phyloP scores from a whole-genome alignment of 2,888 invertebrate genomes.

The Pristionchus exspectatus region DNA sequence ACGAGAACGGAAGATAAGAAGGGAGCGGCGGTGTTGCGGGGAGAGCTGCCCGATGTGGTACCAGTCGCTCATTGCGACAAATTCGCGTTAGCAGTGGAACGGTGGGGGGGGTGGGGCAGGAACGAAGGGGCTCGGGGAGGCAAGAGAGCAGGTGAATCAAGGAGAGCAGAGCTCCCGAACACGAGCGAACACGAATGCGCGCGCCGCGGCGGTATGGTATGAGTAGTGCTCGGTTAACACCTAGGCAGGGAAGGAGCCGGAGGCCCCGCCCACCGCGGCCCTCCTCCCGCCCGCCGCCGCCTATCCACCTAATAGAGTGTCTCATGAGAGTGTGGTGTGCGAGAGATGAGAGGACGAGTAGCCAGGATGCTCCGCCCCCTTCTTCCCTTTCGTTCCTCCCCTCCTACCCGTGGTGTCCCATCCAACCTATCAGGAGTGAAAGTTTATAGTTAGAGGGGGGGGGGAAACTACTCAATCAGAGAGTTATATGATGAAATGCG shows the following conservation, averaged over 20 bases:
- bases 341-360: neutral
- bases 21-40: neutral
- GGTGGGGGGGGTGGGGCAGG: too few species aligned
- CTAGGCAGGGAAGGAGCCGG: neutral
- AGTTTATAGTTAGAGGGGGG: neutral
- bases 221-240: conserved; percentile 34
- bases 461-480: neutral
- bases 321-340: neutral
- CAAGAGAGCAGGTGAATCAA: too few species aligned
- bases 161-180: neutral
- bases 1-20: neutral
- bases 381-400: neutral
- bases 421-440: neutral
- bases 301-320: conserved; percentile 6
- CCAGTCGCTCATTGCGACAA: conserved; percentile 10
- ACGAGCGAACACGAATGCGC: too few species aligned
- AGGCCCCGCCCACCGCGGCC: conserved; percentile 10
- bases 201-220: neutral
- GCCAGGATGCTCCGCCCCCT: conserved; percentile 22
- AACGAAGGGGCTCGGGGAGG: too few species aligned
- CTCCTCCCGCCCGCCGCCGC: conserved; percentile 2
- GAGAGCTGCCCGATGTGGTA: conserved; percentile 40
- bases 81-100: conserved; percentile 5
- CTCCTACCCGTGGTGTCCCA: too few species aligned
- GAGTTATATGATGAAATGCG: neutral